phyloP scores from a whole-genome alignment of 2,113 vertebrate species.

The Vidua macroura region DNA sequence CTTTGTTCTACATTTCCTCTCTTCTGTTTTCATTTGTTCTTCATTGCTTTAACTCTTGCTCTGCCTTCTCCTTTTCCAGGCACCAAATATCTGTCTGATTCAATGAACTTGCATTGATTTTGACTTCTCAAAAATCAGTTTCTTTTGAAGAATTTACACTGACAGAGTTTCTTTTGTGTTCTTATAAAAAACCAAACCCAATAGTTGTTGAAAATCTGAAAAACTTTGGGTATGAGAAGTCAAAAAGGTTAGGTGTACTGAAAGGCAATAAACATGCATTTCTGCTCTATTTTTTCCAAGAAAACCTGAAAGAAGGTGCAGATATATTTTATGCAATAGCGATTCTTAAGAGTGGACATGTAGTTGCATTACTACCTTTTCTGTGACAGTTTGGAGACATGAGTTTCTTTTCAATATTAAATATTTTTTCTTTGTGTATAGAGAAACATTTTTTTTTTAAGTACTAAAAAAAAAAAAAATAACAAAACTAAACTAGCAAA shows the following conservation, averaged over 20 bases:
- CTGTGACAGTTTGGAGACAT: background rate
- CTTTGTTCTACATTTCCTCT: background rate
- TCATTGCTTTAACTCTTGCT: background rate
- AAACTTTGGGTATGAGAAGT: background rate
- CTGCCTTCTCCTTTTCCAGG: background rate
- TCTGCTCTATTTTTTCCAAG: background rate
- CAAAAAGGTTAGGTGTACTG: background rate
- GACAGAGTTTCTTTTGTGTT: background rate
- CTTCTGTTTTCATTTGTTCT: background rate
- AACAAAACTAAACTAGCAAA: background rate
- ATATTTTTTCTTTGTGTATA: background rate
- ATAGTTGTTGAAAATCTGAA: background rate
- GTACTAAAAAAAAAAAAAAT: background rate
- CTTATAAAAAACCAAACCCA: background rate
- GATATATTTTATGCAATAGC: background rate
- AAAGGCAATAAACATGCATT: accelerated
- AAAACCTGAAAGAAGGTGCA: background rate
- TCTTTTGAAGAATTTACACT: background rate
- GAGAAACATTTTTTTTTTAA: background rate
- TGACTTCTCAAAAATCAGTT: background rate
- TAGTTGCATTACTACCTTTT: background rate
- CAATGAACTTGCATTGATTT: background rate
- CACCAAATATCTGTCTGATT: background rate
- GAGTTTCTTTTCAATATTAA: background rate
- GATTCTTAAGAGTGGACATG: accelerated